Base-by-base conservation (phyloP, 1,140 invertebrate genomes). In the Eueides isabella region DNA sequence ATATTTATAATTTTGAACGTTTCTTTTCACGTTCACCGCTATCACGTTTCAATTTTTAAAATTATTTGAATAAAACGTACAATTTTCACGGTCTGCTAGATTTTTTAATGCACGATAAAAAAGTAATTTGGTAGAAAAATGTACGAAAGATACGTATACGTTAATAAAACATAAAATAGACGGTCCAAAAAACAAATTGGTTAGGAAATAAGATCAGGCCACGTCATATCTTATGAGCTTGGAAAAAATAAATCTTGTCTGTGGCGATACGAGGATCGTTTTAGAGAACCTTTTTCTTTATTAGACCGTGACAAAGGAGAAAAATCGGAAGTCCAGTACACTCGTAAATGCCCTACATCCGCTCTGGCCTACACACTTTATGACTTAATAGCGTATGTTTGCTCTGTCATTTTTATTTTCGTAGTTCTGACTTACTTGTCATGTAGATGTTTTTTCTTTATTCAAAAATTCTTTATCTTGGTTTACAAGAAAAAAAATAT, bases 221-320 rank as follows among this genome's bases (percentile, higher is more conserved):
- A 78, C 66, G 41, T 74, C 66, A 72, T 65, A 74, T 86, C 79
- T 61, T 62, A 63, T 38, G 63, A 72, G 11, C 41, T 66, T 48
- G 67, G 55, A 69, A 19, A 61, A 69, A 63, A 78, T 74, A 80
- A 79, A 82, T 77, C 70, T 68, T 48, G 63, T 11, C 67, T 67
- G 75, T 62, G 69, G 67, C 68, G 19, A 71, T 65, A 72, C 44
- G 29, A 65, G 72, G 78, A 76, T 69, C 77, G 72, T 71, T 81
- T 77, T 76, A 79, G 71, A 71, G 28, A 63, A 75, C 76, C 73
- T 76, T 78, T 65, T 69, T 79, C 77, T 73, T 83, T 85, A 85
- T 80, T 79, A 75, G 77, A 80, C 72, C 79, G 74, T 76, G 73
- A 83, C 75, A 79, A 79, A 80, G 64, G 76, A 80, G 80, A 83